Evolutionary conservation across 2,797 vertebrate genomes (phyloP), one percentile per base, ranked within the genome.

Genomic region (Chanos chanos): DNA sequence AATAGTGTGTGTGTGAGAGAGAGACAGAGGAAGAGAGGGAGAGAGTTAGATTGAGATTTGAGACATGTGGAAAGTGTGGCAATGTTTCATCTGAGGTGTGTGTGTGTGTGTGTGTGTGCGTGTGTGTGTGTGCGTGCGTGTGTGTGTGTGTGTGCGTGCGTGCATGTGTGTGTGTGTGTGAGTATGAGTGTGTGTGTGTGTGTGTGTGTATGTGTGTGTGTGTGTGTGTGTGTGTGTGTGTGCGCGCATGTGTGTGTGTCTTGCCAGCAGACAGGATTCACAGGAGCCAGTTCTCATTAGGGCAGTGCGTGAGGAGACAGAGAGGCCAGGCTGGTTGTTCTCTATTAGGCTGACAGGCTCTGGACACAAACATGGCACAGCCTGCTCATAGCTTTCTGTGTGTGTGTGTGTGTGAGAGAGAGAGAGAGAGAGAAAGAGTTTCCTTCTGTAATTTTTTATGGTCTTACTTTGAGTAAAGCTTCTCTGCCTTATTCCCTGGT

Each of bases 281-380:
- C 25, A 30, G 4, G 4, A 37, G 27, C 18, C 13, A 41, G 36
- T 7, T 34, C 1, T 13, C 7, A 9, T 31, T 41, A 12, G 10
- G 18, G 30, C n/a, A n/a, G 12, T 51, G 18, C 51, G 34, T 47
- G 40, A 25, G 10, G 44, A 40, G 33, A 48, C 7, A 5, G 72
- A 68, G 64, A 72, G 68, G 60, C 58, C 72, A 59, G 41, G 31
- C 51, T 2, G 44, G 62, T 72, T 73, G 21, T 52, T 68, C 66
- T 61, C 36, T 50, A 71, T 78, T 66, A 48, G 8, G n/a, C 44
- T 55, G 50, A 54, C 15, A 27, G 18, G 15, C 18, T 31, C 45
- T 19, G 24, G 24, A n/a, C n/a, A n/a, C n/a, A n/a, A n/a, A n/a
- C n/a, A n/a, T n/a, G n/a, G n/a, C n/a, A n/a, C n/a, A n/a, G n/a